Conservation (phyloP, 2,797 vertebrate species). For the Alfaro cultratus region DNA sequence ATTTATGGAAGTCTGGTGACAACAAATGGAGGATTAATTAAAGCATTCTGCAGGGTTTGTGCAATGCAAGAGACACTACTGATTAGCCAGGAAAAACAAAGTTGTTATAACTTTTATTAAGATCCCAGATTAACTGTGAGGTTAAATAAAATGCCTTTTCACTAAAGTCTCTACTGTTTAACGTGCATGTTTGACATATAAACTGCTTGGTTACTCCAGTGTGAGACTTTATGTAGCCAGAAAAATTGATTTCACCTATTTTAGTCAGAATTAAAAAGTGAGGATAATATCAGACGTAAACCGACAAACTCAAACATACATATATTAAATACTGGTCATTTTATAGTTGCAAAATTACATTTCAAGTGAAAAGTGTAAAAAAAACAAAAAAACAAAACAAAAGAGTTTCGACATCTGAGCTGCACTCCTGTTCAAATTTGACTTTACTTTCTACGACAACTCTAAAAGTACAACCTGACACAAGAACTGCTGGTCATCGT, state of each 20-base stretch:
- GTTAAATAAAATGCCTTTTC: neutral
- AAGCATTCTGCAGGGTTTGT: neutral
- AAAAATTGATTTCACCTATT: neutral
- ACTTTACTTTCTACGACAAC: neutral
- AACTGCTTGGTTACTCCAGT: neutral
- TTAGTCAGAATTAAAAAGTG: neutral
- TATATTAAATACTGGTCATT: neutral
- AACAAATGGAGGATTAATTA: neutral
- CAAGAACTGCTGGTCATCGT: neutral
- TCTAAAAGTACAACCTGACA: neutral
- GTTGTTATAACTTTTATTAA: neutral
- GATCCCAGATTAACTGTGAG: neutral
- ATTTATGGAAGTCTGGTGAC: neutral
- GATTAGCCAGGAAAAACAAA: neutral
- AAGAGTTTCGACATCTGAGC: neutral
- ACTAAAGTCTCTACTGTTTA: neutral
- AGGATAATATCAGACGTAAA: neutral
- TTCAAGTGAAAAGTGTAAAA: neutral
- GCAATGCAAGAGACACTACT: neutral
- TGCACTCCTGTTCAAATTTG: neutral
- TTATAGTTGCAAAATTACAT: neutral
- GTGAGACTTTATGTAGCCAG: neutral
- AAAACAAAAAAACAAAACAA: no score
- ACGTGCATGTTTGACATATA: neutral
- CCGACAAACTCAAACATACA: neutral